Conservation (phyloP, 2,113 vertebrate species). For the Tichodroma muraria region DNA sequence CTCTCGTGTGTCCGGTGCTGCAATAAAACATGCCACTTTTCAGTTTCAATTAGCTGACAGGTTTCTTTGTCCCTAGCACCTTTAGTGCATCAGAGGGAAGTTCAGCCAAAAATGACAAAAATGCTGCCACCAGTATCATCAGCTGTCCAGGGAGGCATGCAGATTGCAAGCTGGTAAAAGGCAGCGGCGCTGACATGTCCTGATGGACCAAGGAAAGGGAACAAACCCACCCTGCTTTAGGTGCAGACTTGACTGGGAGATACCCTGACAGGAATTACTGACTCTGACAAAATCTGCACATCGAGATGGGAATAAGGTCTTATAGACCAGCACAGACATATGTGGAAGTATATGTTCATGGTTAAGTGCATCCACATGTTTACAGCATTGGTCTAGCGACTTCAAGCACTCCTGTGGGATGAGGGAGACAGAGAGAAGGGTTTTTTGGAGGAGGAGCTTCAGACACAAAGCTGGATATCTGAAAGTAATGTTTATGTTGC, state of each 20-base stretch:
- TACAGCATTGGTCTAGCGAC: neutral
- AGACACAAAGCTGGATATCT: neutral
- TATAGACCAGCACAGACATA: neutral
- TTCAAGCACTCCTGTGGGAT: neutral
- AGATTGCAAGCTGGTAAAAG: neutral
- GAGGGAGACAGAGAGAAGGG: neutral
- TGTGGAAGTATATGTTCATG: fast-evolving
- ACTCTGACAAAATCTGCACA: neutral
- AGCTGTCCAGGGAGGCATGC: neutral
- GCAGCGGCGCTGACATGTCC: fast-evolving
- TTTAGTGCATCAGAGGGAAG: too few relatives aligned
- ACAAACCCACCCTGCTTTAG: neutral
- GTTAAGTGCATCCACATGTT: neutral
- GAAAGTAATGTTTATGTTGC: neutral
- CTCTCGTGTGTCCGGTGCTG: too few relatives aligned
- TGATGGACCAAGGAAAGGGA: neutral
- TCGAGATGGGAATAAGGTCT: neutral
- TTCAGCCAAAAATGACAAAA: neutral
- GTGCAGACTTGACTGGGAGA: neutral
- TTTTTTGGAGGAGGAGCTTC: fast-evolving
- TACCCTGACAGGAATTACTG: neutral
- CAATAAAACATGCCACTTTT: too few relatives aligned
- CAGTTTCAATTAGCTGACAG: too few relatives aligned
- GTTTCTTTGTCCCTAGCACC: too few relatives aligned
- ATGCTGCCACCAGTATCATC: neutral